Evolutionary conservation across 2,797 vertebrate species (phyloP).

Genomic region (Crax fasciolata): DNA sequence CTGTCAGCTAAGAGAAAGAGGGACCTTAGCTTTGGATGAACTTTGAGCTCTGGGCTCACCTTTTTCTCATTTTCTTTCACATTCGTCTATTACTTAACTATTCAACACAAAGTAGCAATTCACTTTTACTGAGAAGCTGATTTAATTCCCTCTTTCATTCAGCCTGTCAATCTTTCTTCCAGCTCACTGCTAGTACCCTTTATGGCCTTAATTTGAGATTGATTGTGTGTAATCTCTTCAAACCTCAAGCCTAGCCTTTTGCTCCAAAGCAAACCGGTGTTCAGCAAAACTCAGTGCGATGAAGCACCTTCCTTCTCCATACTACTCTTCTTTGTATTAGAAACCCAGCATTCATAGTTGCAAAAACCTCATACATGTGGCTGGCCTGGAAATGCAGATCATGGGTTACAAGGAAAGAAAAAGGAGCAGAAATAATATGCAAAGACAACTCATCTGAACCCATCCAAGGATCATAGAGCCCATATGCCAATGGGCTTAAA

Average conservation of each 20-base stretch:
- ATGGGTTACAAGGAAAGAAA: background rate
- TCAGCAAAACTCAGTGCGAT: background rate
- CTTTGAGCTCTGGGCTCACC: slow-evolving; percentile 21
- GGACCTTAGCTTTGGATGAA: background rate
- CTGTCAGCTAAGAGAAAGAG: background rate
- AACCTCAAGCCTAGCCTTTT: background rate
- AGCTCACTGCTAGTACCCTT: background rate
- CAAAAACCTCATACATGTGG: background rate
- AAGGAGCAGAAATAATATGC: background rate
- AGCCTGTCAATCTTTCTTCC: slow-evolving; percentile 28
- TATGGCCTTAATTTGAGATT: slow-evolving; percentile 39
- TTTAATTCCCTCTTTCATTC: slow-evolving; percentile 63
- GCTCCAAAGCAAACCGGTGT: background rate
- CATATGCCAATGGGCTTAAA: background rate
- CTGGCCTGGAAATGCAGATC: background rate
- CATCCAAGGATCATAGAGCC: background rate
- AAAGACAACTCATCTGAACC: background rate
- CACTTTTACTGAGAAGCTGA: slow-evolving; percentile 23
- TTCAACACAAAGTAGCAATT: slow-evolving; percentile 60
- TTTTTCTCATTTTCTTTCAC: slow-evolving; percentile 5
- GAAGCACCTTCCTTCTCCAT: background rate
- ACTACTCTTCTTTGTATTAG: background rate
- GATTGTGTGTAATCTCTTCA: slow-evolving; percentile 25
- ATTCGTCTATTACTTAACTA: slow-evolving; percentile 39
- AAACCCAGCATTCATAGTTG: background rate